Evolutionary conservation across 2,888 invertebrate genomes (phyloP).

Genomic region (Trichogramma evanescens): DNA sequence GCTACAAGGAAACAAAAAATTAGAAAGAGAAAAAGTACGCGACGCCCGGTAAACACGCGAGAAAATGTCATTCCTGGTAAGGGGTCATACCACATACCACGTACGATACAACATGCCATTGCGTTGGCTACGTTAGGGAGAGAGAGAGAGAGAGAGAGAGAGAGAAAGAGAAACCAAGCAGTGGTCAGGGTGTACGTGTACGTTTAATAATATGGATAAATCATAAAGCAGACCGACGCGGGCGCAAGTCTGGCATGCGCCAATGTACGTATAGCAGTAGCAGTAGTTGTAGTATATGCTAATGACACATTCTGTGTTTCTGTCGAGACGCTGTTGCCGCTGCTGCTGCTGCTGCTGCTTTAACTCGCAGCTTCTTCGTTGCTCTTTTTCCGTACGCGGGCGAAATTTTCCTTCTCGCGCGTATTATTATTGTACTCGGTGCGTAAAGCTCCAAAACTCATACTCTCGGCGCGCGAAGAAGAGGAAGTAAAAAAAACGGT

Average conservation of each 20-base stretch:
- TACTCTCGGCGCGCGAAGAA: neutral
- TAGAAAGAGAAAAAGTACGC: too few species aligned
- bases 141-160: neutral
- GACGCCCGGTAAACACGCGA: too few species aligned
- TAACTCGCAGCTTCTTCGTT: slow-evolving; percentile 1
- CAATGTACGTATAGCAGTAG: too few species aligned
- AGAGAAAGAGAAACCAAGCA: slow-evolving; percentile 1
- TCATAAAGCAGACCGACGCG: slow-evolving; percentile 33
- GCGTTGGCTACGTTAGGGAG: neutral
- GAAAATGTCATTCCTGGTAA: too few species aligned
- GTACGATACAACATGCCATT: too few species aligned
- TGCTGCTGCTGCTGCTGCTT: neutral
- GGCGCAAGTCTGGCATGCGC: too few species aligned
- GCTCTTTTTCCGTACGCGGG: neutral
- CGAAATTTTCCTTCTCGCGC: slow-evolving; percentile 13
- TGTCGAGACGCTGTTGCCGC: slow-evolving; percentile 8
- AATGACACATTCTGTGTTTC: slow-evolving; percentile 36
- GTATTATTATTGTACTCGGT: too few species aligned
- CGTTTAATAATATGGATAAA: slow-evolving; percentile 30
- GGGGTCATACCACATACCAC: too few species aligned
- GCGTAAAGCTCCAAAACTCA: too few species aligned
- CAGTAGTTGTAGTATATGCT: slow-evolving; percentile 28
- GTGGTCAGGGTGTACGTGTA: neutral
- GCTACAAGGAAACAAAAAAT: too few species aligned
- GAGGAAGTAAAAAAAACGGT: too few species aligned